These are phyloP conservation scores for Ophion ellenae DNA, from an alignment of 2,888 invertebrate species.

Conservation along the genomic window DNA sequence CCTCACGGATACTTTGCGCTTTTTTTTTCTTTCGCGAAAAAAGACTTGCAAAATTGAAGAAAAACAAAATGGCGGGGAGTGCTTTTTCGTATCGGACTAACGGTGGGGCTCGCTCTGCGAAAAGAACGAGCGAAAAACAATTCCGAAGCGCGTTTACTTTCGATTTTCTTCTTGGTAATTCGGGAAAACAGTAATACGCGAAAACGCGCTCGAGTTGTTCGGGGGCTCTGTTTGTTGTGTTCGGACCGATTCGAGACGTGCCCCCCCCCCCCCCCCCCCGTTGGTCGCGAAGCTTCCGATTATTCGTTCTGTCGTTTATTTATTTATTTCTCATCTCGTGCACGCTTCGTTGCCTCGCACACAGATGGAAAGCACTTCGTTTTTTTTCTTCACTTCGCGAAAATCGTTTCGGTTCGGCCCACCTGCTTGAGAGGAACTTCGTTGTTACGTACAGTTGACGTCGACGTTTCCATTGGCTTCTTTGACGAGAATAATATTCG, in stretches of 20 bases:
- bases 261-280: no score
- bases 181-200: conserved; percentile 14
- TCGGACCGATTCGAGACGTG: background rate
- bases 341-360: background rate
- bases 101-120: background rate
- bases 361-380: background rate
- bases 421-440: background rate
- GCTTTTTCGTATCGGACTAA: background rate
- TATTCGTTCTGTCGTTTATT: background rate
- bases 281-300: background rate
- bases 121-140: background rate
- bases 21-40: background rate
- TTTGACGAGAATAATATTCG: background rate
- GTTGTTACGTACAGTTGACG: background rate
- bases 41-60: background rate
- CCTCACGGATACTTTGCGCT: conserved; percentile 1
- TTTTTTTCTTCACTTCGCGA: background rate
- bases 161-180: background rate
- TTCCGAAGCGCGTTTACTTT: background rate
- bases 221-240: background rate
- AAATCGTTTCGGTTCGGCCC: background rate
- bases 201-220: conserved; percentile 33
- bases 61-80: background rate
- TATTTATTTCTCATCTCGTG: background rate
- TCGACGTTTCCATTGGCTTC: background rate